Percentiles rank a stretch among this genome's conserved stretches.
Evolutionary conservation across 1,140 invertebrate genomes (phyloP).

Genomic region (Matsumurasca onukii): DNA sequence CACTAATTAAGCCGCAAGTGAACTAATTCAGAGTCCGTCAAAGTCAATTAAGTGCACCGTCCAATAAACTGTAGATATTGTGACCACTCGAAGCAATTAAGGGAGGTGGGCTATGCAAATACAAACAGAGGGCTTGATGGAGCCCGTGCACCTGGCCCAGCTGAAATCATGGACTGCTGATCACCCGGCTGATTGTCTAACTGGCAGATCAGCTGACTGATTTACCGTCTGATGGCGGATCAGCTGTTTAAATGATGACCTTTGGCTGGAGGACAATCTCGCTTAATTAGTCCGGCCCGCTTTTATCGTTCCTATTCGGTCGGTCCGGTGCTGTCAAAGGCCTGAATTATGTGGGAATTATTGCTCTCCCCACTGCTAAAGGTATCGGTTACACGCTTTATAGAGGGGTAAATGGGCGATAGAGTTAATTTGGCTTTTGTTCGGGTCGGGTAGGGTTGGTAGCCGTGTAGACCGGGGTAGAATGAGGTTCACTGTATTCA

Average conservation of each 20-base stretch:
- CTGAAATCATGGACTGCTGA: slow-evolving; percentile 14
- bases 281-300: slow-evolving; percentile 6
- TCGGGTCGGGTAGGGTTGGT: no score
- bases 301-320: neutral
- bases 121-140: neutral
- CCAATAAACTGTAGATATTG: neutral
- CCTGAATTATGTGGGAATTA: neutral
- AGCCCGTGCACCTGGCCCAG: slow-evolving; percentile 1
- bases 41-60: neutral
- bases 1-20: neutral
- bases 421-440: no score
- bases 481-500: no score
- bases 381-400: no score
- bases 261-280: slow-evolving; percentile 5
- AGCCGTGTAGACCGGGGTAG: no score
- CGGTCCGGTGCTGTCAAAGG: neutral
- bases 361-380: no score
- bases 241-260: slow-evolving; percentile 3
- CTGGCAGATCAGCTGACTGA: neutral
- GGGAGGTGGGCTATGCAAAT: slow-evolving; percentile 18
- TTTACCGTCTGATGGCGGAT: neutral
- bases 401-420: no score
- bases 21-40: neutral
- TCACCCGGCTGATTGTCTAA: neutral
- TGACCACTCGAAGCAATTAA: neutral